Evolutionary conservation across 2,113 vertebrate species (phyloP).

Genomic region (Triplophysa tibetana): DNA sequence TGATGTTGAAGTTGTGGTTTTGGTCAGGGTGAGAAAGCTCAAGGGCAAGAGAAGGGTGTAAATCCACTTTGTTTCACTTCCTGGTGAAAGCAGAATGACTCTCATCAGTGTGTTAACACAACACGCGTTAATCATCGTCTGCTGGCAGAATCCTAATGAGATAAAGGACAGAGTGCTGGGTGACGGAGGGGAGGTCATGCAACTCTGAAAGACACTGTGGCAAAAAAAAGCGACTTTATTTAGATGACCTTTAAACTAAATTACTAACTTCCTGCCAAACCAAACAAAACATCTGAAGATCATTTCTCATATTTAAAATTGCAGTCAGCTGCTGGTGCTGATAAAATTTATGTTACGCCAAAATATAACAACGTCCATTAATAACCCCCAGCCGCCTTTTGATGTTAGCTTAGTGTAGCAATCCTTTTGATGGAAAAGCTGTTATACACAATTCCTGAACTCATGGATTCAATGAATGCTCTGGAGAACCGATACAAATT

Average conservation of each 20-base stretch:
- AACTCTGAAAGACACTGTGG: neutral
- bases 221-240: conserved; percentile 12
- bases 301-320: neutral
- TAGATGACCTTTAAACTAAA: neutral
- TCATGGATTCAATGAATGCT: conserved; percentile 63
- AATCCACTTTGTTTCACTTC: conserved; percentile 22
- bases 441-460: conserved; percentile 58
- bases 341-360: neutral
- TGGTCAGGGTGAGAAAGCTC: conserved; percentile 1
- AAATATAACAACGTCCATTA: neutral
- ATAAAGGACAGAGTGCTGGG: conserved; percentile 9
- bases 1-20: neutral
- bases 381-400: neutral
- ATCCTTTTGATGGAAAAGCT: conserved; percentile 37
- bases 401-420: neutral
- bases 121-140: conserved; percentile 29
- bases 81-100: conserved; percentile 30
- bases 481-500: conserved; percentile 62
- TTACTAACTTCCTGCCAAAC: neutral
- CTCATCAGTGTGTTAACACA: conserved; percentile 2
- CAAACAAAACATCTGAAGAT: neutral
- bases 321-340: neutral
- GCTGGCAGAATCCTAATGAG: conserved; percentile 29
- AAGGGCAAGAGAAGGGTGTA: conserved; percentile 11
- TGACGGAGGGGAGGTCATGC: neutral